Base-by-base conservation (phyloP, 2,113 vertebrate genomes). In the Lethenteron camtschaticum region DNA sequence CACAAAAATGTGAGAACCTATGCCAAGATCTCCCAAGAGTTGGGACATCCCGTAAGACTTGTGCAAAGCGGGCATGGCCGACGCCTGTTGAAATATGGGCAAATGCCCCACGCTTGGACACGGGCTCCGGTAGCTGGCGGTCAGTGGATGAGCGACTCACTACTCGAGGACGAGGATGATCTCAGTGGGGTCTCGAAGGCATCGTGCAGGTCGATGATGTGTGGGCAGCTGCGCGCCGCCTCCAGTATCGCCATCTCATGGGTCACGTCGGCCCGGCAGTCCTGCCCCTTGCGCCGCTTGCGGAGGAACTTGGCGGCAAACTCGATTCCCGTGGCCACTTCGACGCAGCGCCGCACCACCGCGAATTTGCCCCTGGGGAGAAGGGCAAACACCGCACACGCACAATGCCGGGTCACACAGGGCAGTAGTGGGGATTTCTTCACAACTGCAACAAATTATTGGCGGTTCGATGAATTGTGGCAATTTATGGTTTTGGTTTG, bases 211-310 rank as follows among this genome's bases (percentile, higher is more conserved):
- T 83, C 85, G 77, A 95, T 84, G 71, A 96, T 86, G 75, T 85
- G 90, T 3, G 84, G 84, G 79, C 81, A 90, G 63, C 82, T 78
- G 56, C 85, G 83, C 57, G 90, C 87, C 55, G 85, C 74, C 78
- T 96, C 90, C 73, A 96, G 84, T 71, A 91, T 84, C 2, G 89
- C 88, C 56, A 96, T 89, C 79, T 96, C 90, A 1, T 96, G 88
- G 71, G 95, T 81, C 78, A 96, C 84, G 78, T 96, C 90, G 79
- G 81, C 81, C 59, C 86, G 86, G 78, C 90, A 94, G 70, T 94
- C 88, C 78, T 83, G 82, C 66, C 92, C 92, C 78, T 89, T 94
- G 77, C 90, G 83, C 71, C 90, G 83, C 79, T 92, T 94, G 73
- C 88, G 82, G 82, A 90, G 85, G 77, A 94, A 94, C 77, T 96